Evolutionary conservation across 2,113 vertebrate species (phyloP).

Genomic region (Apteryx mantelli): DNA sequence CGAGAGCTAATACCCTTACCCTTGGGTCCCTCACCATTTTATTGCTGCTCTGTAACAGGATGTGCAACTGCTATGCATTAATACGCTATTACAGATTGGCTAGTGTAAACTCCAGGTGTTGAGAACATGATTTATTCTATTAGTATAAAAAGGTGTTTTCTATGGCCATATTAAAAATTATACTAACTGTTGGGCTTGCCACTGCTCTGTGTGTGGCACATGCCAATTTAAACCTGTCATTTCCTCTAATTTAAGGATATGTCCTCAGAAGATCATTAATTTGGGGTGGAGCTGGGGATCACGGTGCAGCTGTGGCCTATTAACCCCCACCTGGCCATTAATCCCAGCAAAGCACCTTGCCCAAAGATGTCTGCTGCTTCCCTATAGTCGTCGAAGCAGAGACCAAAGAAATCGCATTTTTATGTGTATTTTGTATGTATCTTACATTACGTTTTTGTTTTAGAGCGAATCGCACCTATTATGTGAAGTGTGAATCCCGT

Average conservation of each 20-base stretch:
- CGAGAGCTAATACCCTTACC: slow-evolving; percentile 9
- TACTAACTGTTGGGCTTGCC: slow-evolving; percentile 48
- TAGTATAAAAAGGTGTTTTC: slow-evolving; percentile 65
- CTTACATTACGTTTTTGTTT: neutral
- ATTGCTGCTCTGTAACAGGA: slow-evolving; percentile 56
- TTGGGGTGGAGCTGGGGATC: slow-evolving; percentile 18
- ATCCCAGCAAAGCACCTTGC: slow-evolving; percentile 24
- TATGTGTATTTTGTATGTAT: neutral
- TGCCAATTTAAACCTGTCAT: slow-evolving; percentile 63
- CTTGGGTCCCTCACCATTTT: slow-evolving; percentile 48
- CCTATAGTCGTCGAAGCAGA: neutral
- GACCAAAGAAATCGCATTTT: neutral
- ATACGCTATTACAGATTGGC: slow-evolving; percentile 51
- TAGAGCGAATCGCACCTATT: neutral
- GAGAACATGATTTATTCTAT: slow-evolving; percentile 69
- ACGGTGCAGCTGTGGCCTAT: slow-evolving; percentile 40
- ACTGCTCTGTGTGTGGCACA: slow-evolving; percentile 51
- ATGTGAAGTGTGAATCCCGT: neutral
- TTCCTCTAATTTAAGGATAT: slow-evolving; percentile 60
- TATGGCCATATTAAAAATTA: slow-evolving; percentile 50
- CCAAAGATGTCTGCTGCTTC: neutral
- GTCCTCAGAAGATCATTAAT: slow-evolving; percentile 60
- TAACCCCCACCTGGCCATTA: slow-evolving; percentile 32
- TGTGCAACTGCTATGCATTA: slow-evolving; percentile 64
- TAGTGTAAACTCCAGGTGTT: slow-evolving; percentile 66